Evolutionary conservation across 2,113 vertebrate genomes (phyloP).

Genomic region (Talpa occidentalis): DNA sequence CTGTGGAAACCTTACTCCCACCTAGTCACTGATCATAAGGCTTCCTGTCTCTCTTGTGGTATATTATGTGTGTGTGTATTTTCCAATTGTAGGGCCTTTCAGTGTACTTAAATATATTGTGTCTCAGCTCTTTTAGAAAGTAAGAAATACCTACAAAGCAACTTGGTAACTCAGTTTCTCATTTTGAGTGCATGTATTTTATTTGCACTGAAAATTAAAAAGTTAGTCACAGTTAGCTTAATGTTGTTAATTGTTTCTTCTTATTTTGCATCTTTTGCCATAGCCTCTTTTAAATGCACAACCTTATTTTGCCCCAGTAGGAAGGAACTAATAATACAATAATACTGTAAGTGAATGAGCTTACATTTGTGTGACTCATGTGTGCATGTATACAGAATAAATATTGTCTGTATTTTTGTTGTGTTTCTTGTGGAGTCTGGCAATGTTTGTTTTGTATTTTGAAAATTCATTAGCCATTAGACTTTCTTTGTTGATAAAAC

Average conservation of each 20-base stretch:
- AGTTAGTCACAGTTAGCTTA: neutral
- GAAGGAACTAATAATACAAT: neutral
- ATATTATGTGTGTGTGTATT: neutral
- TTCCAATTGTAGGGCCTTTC: neutral
- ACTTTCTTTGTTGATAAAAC: neutral
- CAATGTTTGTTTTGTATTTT: neutral
- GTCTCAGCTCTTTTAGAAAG: neutral
- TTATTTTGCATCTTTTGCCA: neutral
- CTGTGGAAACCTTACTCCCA: neutral
- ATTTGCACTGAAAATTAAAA: slow-evolving; percentile 6
- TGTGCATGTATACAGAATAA: neutral
- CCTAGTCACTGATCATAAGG: too few relatives aligned
- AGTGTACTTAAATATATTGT: neutral
- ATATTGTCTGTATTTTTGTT: neutral
- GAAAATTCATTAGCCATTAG: neutral
- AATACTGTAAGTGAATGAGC: neutral
- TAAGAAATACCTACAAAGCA: neutral
- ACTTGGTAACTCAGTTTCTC: slow-evolving; percentile 21
- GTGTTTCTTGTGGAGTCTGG: neutral
- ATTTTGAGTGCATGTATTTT: neutral
- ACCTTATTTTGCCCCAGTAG: neutral
- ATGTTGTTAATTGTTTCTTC: neutral
- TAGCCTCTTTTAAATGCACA: neutral
- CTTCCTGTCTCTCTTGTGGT: neutral
- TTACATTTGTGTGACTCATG: neutral